A percentile compares a stretch with the other conserved stretches of the same genome.
Conservation (phyloP, 2,888 invertebrate species). For the Diarsia rubi region DNA sequence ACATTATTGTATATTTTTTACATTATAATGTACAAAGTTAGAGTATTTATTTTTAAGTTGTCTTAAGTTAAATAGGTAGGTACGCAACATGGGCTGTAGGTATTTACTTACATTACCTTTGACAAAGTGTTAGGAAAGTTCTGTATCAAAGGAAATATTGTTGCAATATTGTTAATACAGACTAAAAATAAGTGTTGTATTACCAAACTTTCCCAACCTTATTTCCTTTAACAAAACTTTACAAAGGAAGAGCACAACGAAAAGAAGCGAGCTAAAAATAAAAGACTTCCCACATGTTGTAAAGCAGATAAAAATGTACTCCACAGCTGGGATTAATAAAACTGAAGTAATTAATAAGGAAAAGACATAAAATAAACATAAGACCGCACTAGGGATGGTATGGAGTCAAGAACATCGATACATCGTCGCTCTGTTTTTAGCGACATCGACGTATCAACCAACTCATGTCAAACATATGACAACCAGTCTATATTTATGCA, state of each 20-base stretch:
- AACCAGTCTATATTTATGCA: too few species aligned
- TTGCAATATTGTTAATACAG: background rate
- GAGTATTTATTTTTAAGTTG: background rate
- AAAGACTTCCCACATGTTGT: slow-evolving; percentile 20
- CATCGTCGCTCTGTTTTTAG: background rate
- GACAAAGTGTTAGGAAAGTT: background rate
- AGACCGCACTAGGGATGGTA: slow-evolving; percentile 24
- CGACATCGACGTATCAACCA: background rate
- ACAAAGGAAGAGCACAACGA: slow-evolving; percentile 32
- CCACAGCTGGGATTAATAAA: slow-evolving; percentile 19
- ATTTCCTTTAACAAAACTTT: slow-evolving; percentile 13
- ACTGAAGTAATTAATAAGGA: slow-evolving; percentile 39
- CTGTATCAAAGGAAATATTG: slow-evolving; percentile 13
- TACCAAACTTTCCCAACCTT: slow-evolving; percentile 38
- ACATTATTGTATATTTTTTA: background rate
- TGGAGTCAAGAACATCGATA: slow-evolving; percentile 20
- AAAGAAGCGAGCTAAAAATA: slow-evolving; percentile 2
- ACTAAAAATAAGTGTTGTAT: slow-evolving; percentile 30
- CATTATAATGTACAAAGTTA: background rate
- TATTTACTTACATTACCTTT: background rate
- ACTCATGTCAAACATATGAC: background rate
- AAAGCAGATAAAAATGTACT: slow-evolving; percentile 21
- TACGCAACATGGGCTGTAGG: background rate
- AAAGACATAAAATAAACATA: slow-evolving; percentile 36
- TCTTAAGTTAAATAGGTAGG: background rate